phyloP scores from a whole-genome alignment of 2,888 invertebrate genomes.

The Trachelus stipa region DNA sequence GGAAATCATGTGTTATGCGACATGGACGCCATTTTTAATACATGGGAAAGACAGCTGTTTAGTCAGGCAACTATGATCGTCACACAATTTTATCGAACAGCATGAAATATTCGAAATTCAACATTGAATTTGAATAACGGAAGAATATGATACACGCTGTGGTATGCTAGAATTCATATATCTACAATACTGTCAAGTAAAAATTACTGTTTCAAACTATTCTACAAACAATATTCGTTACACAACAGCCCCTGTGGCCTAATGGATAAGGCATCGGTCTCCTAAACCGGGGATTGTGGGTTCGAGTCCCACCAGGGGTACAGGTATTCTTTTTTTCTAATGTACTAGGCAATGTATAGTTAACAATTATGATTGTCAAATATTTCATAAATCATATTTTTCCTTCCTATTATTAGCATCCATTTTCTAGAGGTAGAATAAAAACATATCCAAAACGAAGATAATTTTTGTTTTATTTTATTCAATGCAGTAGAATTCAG shows the following conservation, averaged over 20 bases:
- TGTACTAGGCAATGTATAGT: background rate
- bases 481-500: background rate
- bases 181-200: background rate
- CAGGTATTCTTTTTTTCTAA: slow-evolving; percentile 26
- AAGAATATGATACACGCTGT: background rate
- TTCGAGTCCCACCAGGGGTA: slow-evolving; percentile 91
- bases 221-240: background rate
- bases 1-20: slow-evolving; percentile 11
- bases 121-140: background rate
- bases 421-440: background rate
- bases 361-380: background rate
- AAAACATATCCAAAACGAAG: background rate
- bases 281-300: slow-evolving; percentile 88
- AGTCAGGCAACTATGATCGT: background rate
- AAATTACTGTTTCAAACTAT: background rate
- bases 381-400: background rate
- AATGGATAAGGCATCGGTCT: slow-evolving; percentile 88
- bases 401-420: background rate
- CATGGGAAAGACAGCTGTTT: slow-evolving; percentile 21
- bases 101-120: background rate
- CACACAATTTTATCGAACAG: background rate
- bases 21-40: slow-evolving; percentile 22
- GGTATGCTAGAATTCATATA: background rate
- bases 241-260: slow-evolving; percentile 79
- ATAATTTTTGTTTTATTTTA: background rate